Percentiles rank a stretch among this genome's conserved stretches.
Conservation (phyloP, 2,888 invertebrate genomes). For the Patella caerulea region DNA sequence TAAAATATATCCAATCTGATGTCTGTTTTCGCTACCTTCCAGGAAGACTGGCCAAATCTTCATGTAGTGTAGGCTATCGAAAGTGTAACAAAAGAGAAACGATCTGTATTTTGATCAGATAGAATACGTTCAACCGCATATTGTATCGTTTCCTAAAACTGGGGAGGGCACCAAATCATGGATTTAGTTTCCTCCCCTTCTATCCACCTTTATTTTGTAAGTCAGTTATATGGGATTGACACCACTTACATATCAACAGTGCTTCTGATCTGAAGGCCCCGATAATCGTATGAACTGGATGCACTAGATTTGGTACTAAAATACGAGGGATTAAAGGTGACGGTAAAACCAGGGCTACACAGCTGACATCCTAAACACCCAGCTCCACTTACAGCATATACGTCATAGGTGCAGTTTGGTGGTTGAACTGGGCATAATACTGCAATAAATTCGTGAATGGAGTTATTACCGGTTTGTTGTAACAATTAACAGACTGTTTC, state of each 20-base stretch:
- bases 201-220: too few relatives aligned
- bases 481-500: neutral
- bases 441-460: neutral
- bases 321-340: slow-evolving; percentile 24
- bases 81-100: too few relatives aligned
- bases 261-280: neutral
- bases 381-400: slow-evolving; percentile 17
- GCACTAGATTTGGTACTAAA: neutral
- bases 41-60: too few relatives aligned
- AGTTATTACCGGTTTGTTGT: neutral
- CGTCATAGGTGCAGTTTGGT: slow-evolving; percentile 27
- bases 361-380: slow-evolving; percentile 32
- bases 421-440: slow-evolving; percentile 25
- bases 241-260: neutral
- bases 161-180: too few relatives aligned
- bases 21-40: too few relatives aligned
- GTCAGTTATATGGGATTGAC: too few relatives aligned
- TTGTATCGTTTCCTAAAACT: too few relatives aligned
- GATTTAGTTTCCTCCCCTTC: too few relatives aligned
- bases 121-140: too few relatives aligned
- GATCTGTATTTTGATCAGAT: too few relatives aligned
- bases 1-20: too few relatives aligned
- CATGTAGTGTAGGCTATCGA: too few relatives aligned
- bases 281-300: neutral
- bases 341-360: slow-evolving; percentile 28